Percentiles rank a stretch among this genome's conserved stretches.
Evolutionary conservation across 2,113 vertebrate species (phyloP).

Genomic region (Osmerus eperlanus): DNA sequence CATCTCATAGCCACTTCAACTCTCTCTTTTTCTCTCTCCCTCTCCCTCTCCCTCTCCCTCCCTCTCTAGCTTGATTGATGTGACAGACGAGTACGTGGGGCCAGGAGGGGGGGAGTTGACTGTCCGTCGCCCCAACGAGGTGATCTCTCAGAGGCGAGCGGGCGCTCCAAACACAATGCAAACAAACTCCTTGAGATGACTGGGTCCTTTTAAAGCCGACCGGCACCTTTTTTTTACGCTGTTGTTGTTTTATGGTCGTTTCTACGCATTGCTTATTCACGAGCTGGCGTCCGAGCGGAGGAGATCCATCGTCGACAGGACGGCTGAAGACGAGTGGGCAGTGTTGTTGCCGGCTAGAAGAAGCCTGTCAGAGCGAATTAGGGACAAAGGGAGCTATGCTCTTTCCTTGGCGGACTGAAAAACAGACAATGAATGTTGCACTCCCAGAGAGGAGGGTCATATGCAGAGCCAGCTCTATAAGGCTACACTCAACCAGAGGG

Average conservation of each 20-base stretch:
- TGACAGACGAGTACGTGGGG: constrained; percentile 64
- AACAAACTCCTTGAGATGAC: constrained; percentile 41
- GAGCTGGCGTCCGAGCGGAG: not conserved
- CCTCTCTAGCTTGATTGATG: constrained; percentile 85
- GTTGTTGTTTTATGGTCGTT: too few species aligned
- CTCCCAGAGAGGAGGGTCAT: constrained; percentile 42
- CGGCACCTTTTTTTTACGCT: too few species aligned
- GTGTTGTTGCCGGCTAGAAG: not conserved
- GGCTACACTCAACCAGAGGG: constrained; percentile 33
- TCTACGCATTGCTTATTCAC: too few species aligned
- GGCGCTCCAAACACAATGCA: not conserved
- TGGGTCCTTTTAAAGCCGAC: too few species aligned
- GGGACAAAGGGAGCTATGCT: not conserved
- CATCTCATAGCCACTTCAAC: too few species aligned
- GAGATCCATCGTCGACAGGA: too few species aligned
- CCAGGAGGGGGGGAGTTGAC: constrained; percentile 68
- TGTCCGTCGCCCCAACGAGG: constrained; percentile 88
- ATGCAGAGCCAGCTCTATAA: constrained; percentile 53
- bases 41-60: too few species aligned
- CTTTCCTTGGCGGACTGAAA: too few species aligned
- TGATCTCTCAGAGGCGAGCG: constrained; percentile 80
- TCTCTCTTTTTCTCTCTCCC: too few species aligned
- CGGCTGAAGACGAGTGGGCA: too few species aligned
- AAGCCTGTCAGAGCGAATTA: constrained; percentile 31
- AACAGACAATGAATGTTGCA: not conserved